Base-by-base conservation (phyloP, 1,140 invertebrate species). In the Parasteatoda tepidariorum region DNA sequence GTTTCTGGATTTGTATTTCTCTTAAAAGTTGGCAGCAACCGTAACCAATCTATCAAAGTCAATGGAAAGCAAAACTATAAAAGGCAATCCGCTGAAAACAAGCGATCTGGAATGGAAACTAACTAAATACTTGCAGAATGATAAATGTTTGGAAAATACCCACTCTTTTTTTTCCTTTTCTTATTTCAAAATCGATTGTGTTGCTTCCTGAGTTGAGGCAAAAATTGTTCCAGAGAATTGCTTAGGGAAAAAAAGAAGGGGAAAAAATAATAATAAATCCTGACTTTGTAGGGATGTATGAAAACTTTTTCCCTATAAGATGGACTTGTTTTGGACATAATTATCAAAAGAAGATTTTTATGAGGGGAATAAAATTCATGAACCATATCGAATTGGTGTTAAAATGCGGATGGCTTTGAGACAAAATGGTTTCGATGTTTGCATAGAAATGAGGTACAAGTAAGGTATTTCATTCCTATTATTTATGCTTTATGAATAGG, bases 291-390 rank as follows among this genome's bases (percentile, higher is more conserved):
- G 34, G 26, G 22, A 33, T 34, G 38, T 38, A 7, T n/a, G 24
- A 48, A 48, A 48, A 18, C 41, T 18, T 18, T 59, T 26, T 26
- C 24, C 57, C n/a, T 48, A 48, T 48, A 18, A 48, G 38, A 48
- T 48, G 41, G 68, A 71, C 68, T 71, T 71, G 68, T 71, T 28
- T 26, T 22, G 30, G 55, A 61, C 33, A 48, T 61, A 74, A 74
- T 74, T 74, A 74, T 74, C 55, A 74, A 74, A 61, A 74, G 71
- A 74, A 48, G 71, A 34, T 61, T 74, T 74, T 74, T 74, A 74
- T 61, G 30, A 34, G 55, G 5, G 71, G 55, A 74, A 74, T 74
- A 74, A 74, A 74, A 61, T 74, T 74, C 71, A 74, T 74, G 71
- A 55, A 24, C 41, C 57, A 55, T 24, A 74, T 18, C 55, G 71